These are phyloP conservation scores for Eupeodes latifasciatus DNA, from an alignment of 2,888 invertebrate species.

Conservation along the genomic window DNA sequence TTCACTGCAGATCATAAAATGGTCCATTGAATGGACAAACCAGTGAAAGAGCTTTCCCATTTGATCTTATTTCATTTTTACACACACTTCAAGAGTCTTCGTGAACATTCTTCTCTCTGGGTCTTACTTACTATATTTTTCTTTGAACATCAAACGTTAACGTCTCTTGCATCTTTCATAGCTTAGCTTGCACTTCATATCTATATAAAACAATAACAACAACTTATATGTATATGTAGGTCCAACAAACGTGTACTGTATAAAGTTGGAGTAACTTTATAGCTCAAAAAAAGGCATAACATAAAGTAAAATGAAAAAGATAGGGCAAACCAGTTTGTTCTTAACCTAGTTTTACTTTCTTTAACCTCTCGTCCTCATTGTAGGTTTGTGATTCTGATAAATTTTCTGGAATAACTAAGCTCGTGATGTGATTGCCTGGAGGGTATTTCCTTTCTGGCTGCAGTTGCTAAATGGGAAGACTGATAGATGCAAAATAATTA, in stretches of 20 bases:
- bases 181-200: slow-evolving; percentile 37
- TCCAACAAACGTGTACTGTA: slow-evolving; percentile 14
- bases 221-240: neutral
- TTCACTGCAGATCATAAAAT: neutral
- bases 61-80: slow-evolving; percentile 63
- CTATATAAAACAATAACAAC: neutral
- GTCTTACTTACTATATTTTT: slow-evolving; percentile 1
- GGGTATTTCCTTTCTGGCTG: neutral
- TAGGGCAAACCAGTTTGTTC: slow-evolving; percentile 75
- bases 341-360: slow-evolving; percentile 76
- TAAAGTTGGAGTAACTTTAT: slow-evolving; percentile 46
- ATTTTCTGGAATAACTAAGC: no score
- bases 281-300: slow-evolving; percentile 39
- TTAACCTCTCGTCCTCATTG: slow-evolving; percentile 56
- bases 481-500: neutral
- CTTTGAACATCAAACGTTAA: slow-evolving; percentile 14
- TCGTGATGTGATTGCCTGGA: slow-evolving; percentile 2
- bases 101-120: slow-evolving; percentile 10
- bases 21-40: slow-evolving; percentile 42
- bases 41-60: slow-evolving; percentile 70
- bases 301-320: slow-evolving; percentile 27
- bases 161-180: slow-evolving; percentile 30
- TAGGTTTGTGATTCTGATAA: slow-evolving; percentile 35
- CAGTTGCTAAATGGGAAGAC: neutral
- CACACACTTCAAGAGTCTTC: slow-evolving; percentile 31